These are phyloP conservation scores for Cryptocephalus moraei DNA, from an alignment of 2,888 invertebrate species.

Conservation along the genomic window DNA sequence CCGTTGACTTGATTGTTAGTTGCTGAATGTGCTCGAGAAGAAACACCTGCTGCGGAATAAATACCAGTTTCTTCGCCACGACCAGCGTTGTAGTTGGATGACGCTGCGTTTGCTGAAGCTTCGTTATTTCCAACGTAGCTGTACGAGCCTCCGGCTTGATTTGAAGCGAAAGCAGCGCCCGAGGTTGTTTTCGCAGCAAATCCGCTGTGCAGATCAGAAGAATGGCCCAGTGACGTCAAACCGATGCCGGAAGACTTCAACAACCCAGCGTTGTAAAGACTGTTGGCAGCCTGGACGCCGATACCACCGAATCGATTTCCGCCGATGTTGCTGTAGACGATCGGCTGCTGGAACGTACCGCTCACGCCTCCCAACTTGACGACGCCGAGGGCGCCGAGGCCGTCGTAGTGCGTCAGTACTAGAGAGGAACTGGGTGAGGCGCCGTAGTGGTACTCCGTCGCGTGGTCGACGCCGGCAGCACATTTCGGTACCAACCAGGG, in stretches of 20 bases:
- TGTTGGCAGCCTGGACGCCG: constrained; percentile 19
- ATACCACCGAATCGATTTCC: constrained; percentile 1
- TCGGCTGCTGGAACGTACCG: constrained; percentile 23
- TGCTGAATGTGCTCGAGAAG: too few species aligned
- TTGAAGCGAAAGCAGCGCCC: not conserved
- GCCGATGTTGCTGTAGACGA: constrained; percentile 27
- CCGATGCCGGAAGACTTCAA: too few species aligned
- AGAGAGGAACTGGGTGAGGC: constrained; percentile 30
- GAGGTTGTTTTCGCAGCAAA: not conserved
- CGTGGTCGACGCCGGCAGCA: constrained; percentile 27
- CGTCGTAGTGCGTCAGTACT: constrained; percentile 28
- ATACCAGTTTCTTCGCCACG: too few species aligned
- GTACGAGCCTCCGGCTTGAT: constrained; percentile 5
- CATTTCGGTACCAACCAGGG: constrained; percentile 59
- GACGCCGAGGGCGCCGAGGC: constrained; percentile 27
- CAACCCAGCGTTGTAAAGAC: constrained; percentile 23
- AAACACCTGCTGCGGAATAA: too few species aligned
- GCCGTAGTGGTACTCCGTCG: constrained; percentile 42
- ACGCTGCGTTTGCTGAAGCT: not conserved
- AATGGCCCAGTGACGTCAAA: too few species aligned
- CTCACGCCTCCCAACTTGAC: constrained; percentile 28
- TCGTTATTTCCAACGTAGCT: constrained; percentile 3
- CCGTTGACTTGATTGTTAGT: too few species aligned
- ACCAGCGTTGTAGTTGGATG: too few species aligned
- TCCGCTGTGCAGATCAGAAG: too few species aligned